A percentile compares a stretch with the other conserved stretches of the same genome.
Conservation (phyloP, 2,888 invertebrate genomes). For the Acleris laterana region DNA sequence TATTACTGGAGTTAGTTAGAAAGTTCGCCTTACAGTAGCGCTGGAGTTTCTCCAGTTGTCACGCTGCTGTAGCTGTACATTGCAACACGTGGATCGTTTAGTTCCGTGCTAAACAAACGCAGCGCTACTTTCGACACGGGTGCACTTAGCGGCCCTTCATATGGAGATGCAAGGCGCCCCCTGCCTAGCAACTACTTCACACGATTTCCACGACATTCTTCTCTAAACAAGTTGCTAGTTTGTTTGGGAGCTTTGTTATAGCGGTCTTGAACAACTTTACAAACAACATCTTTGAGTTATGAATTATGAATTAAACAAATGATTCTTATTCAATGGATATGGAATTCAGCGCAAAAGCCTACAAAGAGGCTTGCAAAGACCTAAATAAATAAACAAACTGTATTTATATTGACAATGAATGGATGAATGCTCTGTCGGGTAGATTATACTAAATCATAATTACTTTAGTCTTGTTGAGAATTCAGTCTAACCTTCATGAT, state of each 20-base stretch:
- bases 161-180: slow-evolving; percentile 54
- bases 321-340: slow-evolving; percentile 10
- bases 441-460: no score
- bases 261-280: slow-evolving; percentile 20
- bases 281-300: slow-evolving; percentile 18
- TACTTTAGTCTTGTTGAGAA: no score
- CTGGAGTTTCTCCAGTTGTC: slow-evolving; percentile 26
- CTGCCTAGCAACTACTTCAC: slow-evolving; percentile 53
- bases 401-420: no score
- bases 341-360: slow-evolving; percentile 18
- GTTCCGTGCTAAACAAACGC: slow-evolving; percentile 73
- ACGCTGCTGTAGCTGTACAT: slow-evolving; percentile 37
- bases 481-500: no score
- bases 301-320: slow-evolving; percentile 19
- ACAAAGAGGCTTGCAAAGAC: background rate
- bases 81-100: slow-evolving; percentile 64
- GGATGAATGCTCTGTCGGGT: no score
- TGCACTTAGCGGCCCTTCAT: slow-evolving; percentile 71
- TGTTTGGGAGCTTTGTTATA: slow-evolving; percentile 42
- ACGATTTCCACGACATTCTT: slow-evolving; percentile 61
- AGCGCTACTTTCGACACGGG: slow-evolving; percentile 67
- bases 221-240: slow-evolving; percentile 47
- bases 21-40: slow-evolving; percentile 20
- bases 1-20: slow-evolving; percentile 19
- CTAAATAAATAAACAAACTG: no score